Base-by-base conservation (phyloP, 1,140 invertebrate species). In the Hetaerina americana region DNA sequence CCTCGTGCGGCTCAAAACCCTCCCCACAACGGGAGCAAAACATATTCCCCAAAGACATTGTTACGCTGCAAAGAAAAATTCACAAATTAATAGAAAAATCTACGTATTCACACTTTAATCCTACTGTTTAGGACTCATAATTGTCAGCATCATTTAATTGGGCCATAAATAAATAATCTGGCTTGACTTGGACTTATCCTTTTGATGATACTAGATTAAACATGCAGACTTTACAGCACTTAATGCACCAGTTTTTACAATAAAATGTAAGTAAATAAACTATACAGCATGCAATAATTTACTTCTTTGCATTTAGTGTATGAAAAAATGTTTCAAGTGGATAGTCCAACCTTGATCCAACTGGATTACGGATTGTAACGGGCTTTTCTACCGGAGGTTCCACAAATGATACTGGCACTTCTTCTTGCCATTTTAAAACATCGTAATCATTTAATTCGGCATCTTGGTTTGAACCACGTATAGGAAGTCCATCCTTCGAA, bases 1-100 rank as follows among this genome's bases (percentile, higher is more conserved):
- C 97, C 80, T 99, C 97, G 79, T 97, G 90, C 15, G 93, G 85
- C 75, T 94, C 92, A 82, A 99, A 98, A 8, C 94, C 94, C 77
- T 97, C 94, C 72, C 90, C 87, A 82, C 96, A 99, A 68, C 94
- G 90, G 77, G 93, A 92, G 82, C 96, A 98, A 77, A 92, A 89
- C 94, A 95, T 95, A 77, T 90, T 90, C 77, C 91, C 90, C 80
- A 94, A 79, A 92, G 94, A 94, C 31, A 82, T 88, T 78, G 84
- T 85, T 76, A 91, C 83, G 78, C 88, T 90, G 81, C 71, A 88
- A 87, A 75, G 72, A 71, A 66, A 73, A 69, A 75, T 70, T 73
- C 18, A 76, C 0, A 24, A 74, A 27, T 49, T 66, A 26, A n/a
- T 26, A 22, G 2, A 57, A 2, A 18, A 57, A 18, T 8, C 6